phyloP scores from a whole-genome alignment of 2,797 vertebrate species.

The Clarias pachynema region DNA sequence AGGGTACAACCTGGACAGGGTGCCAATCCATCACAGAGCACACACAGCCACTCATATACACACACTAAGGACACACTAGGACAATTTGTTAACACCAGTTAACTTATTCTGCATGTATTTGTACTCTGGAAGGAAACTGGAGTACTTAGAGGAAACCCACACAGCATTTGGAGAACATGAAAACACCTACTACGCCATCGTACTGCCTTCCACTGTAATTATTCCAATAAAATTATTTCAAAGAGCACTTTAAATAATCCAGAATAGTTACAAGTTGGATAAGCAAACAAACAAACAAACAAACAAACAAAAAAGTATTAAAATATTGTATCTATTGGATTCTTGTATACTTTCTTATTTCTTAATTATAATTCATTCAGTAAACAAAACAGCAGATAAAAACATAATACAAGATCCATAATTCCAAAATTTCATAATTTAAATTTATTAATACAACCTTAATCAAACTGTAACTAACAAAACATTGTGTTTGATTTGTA shows the following conservation, averaged over 20 bases:
- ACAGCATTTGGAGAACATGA: no score
- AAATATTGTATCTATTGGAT: neutral
- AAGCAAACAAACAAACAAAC: neutral
- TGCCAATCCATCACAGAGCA: no score
- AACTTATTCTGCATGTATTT: no score
- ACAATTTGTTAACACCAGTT: no score
- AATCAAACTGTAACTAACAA: neutral
- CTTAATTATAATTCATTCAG: neutral
- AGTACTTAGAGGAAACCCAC: no score
- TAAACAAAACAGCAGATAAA: neutral
- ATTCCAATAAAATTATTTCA: neutral
- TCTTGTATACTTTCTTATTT: neutral
- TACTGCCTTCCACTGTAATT: no score
- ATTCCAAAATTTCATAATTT: neutral
- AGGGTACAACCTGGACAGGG: no score
- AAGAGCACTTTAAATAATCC: neutral
- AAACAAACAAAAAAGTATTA: neutral
- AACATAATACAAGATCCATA: neutral
- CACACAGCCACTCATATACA: no score
- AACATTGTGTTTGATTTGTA: neutral
- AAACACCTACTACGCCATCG: no score
- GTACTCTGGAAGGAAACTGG: no score
- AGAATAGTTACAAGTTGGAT: neutral
- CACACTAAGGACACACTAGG: no score
- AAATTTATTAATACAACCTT: neutral